Conservation (phyloP, 2,888 invertebrate genomes). For the Dicranocentrus wangi region DNA sequence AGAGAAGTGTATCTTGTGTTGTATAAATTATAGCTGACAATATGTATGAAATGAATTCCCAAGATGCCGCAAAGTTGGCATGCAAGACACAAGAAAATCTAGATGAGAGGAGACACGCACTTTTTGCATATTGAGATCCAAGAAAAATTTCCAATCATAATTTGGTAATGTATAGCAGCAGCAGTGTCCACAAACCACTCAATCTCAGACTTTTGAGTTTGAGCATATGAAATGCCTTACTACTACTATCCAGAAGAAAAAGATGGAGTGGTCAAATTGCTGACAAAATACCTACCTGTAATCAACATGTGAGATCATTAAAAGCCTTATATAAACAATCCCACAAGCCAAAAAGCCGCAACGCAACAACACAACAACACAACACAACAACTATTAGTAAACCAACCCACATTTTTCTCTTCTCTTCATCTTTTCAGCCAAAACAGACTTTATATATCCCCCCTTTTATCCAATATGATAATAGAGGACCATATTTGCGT, state of each 20-base stretch:
- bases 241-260: not conserved
- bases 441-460: not conserved
- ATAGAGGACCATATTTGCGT: constrained; percentile 15
- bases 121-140: constrained; percentile 2
- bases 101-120: constrained; percentile 27
- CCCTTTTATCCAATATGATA: not conserved
- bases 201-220: too few relatives aligned
- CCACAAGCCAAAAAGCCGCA: not conserved
- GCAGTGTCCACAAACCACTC: too few relatives aligned
- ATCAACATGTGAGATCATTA: not conserved
- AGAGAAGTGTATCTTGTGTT: not conserved
- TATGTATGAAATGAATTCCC: too few relatives aligned
- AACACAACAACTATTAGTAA: not conserved
- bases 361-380: not conserved
- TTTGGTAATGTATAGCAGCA: constrained; percentile 12
- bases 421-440: not conserved
- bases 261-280: not conserved
- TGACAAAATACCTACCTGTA: not conserved
- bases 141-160: constrained; percentile 15
- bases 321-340: constrained; percentile 48
- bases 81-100: constrained; percentile 4
- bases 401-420: constrained; percentile 9
- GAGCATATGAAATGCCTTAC: too few relatives aligned
- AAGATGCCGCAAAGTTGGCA: constrained; percentile 20
- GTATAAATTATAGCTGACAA: not conserved